Percentiles rank a stretch among this genome's conserved stretches.
Conservation (phyloP, 2,113 vertebrate genomes). For the Pleuronectes platessa region DNA sequence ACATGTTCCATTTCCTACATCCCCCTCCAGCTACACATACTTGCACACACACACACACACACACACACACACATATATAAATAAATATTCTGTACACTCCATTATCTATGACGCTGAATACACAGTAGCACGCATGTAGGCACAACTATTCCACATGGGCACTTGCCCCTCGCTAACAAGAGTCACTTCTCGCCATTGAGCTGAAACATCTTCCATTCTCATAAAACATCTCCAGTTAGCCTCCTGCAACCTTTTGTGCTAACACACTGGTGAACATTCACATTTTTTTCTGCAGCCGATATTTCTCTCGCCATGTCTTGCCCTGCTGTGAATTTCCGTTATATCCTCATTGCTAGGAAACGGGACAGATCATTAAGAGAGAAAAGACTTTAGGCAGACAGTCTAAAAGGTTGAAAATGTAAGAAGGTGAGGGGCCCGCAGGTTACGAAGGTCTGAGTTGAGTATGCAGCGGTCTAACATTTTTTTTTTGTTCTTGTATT, state of each 20-base stretch:
- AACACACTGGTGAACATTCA: constrained; percentile 49
- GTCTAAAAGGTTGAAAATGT: constrained; percentile 52
- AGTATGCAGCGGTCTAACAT: constrained; percentile 23
- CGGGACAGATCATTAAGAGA: constrained; percentile 55
- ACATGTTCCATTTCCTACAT: constrained; percentile 5
- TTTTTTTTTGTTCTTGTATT: constrained; percentile 1
- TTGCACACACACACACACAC: not conserved
- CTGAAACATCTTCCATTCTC: constrained; percentile 42
- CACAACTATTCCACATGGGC: constrained; percentile 46
- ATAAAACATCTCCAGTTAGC: constrained; percentile 60
- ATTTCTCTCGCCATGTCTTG: constrained; percentile 43
- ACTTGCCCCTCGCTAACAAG: constrained; percentile 45
- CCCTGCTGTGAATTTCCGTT: constrained; percentile 47
- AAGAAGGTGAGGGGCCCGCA: not conserved
- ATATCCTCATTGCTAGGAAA: constrained; percentile 32
- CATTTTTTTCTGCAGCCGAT: constrained; percentile 51
- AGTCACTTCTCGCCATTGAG: constrained; percentile 45
- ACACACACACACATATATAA: not conserved
- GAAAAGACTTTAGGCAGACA: constrained; percentile 37
- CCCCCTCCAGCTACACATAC: not conserved
- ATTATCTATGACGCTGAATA: constrained; percentile 9
- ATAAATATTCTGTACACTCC: not conserved
- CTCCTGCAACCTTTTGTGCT: constrained; percentile 69
- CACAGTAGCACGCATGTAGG: constrained; percentile 1
- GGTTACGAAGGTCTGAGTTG: not conserved